Evolutionary conservation across 1,140 invertebrate genomes (phyloP).

Genomic region (Rhagoletis zephyria): DNA sequence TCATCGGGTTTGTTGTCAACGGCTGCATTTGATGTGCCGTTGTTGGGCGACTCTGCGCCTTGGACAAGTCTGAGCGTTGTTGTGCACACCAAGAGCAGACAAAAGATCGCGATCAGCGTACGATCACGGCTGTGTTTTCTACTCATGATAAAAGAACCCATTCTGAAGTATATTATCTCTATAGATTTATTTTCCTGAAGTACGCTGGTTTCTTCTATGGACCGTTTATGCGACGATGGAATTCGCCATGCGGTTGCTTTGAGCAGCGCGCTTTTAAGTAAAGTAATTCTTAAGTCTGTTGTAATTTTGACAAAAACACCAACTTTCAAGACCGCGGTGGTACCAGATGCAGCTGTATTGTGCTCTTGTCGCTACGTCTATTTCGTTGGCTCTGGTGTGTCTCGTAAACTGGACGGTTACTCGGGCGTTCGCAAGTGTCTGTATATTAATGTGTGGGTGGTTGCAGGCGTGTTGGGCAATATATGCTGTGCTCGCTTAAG

Average conservation of each 20-base stretch:
- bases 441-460: background rate
- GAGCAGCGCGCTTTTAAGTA: background rate
- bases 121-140: background rate
- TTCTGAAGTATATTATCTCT: background rate
- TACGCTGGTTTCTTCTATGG: background rate
- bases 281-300: constrained; percentile 14
- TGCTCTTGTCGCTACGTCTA: background rate
- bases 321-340: background rate
- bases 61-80: constrained; percentile 63
- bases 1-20: constrained; percentile 32
- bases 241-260: background rate
- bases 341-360: background rate
- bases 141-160: background rate
- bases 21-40: constrained; percentile 14
- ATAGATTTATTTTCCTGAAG: background rate
- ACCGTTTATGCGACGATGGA: background rate
- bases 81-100: constrained; percentile 60
- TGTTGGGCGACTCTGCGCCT: constrained; percentile 52
- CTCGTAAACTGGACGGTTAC: constrained; percentile 37
- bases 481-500: background rate
- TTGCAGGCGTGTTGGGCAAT: background rate
- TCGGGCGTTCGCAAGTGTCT: background rate
- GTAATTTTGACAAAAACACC: background rate
- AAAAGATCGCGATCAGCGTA: constrained; percentile 1
- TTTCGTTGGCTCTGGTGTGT: constrained; percentile 23